Evolutionary conservation across 2,888 invertebrate species (phyloP), one percentile per base, ranked within the genome.

Genomic region (Xestia ashworthii): DNA sequence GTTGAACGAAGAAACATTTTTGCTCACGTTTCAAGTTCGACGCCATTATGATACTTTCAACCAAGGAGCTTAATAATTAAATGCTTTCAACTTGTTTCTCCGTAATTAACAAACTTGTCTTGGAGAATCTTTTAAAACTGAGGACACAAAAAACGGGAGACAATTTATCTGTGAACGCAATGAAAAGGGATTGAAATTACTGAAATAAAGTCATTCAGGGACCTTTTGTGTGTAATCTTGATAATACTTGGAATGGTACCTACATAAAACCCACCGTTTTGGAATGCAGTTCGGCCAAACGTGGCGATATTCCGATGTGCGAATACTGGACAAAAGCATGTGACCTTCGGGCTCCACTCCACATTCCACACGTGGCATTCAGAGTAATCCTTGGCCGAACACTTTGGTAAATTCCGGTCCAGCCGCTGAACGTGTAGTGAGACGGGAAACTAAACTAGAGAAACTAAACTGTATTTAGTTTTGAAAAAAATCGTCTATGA

Each of bases 301-400:
- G 71, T 66, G 66, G 71, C 48, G 66, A 78, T 83, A 82, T 88
- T 70, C 68, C 72, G 79, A 81, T 74, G 81, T 83, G 82, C 71
- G 78, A 87, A 85, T 80, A 80, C 68, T 80, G 82, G 62, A 77
- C 82, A 81, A 87, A 83, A 81, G 75, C 80, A 71, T 71, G 62
- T 77, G 77, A 86, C 89, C 86, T 88, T 83, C 79, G 69, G 60
- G 16, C 14, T 77, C 81, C 74, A 65, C 60, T 74, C 74, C 38
- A 58, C 86, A 89, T 90, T 88, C 90, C 84, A 78, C 78, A 74
- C 76, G 73, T 83, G 81, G 82, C 82, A 80, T 77, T 76, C 77
- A 70, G 77, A 71, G 85, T 88, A 85, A 83, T 83, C 82, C 80
- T 74, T 77, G 77, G 78, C 68, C 70, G 75, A 86, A 74, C 81